phyloP scores from a whole-genome alignment of 2,888 invertebrate species.

The Mythimna loreyi region DNA sequence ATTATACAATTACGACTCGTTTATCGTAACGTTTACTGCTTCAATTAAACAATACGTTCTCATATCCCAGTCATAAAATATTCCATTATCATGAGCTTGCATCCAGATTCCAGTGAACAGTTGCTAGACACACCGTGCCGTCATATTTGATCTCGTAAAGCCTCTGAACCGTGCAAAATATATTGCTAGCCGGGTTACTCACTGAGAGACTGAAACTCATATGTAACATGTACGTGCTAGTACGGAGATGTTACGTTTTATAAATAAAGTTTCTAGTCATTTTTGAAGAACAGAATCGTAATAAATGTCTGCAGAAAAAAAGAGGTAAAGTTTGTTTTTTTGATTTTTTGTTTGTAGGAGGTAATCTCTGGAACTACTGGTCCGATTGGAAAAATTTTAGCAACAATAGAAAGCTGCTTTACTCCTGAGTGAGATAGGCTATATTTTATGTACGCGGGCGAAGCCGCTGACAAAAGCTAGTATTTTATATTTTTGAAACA shows the following conservation, averaged over 20 bases:
- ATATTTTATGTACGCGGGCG: too few relatives aligned
- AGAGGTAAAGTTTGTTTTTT: too few relatives aligned
- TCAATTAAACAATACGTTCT: constrained; percentile 23
- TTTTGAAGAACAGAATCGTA: constrained; percentile 4
- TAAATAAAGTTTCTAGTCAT: constrained; percentile 12
- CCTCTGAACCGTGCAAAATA: constrained; percentile 50
- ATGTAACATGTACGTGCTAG: constrained; percentile 28
- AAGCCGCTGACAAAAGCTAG: too few relatives aligned
- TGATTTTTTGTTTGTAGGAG: too few relatives aligned
- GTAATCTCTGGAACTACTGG: too few relatives aligned
- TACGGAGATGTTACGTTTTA: constrained; percentile 19
- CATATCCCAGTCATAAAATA: constrained; percentile 23
- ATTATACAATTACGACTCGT: constrained; percentile 6
- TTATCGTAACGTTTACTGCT: constrained; percentile 26
- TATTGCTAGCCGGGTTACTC: constrained; percentile 43
- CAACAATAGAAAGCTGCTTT: too few relatives aligned
- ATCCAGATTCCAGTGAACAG: constrained; percentile 10
- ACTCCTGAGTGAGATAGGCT: too few relatives aligned
- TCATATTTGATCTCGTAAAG: constrained; percentile 58
- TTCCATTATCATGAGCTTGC: constrained; percentile 31
- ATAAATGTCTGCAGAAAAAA: constrained; percentile 5
- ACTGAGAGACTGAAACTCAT: constrained; percentile 22
- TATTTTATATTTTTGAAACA: too few relatives aligned
- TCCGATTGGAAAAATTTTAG: too few relatives aligned
- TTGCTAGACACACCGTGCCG: constrained; percentile 30